These are phyloP conservation scores for Chaetodon trifasciatus DNA, from an alignment of 2,797 vertebrate genomes.

Conservation along the genomic window DNA sequence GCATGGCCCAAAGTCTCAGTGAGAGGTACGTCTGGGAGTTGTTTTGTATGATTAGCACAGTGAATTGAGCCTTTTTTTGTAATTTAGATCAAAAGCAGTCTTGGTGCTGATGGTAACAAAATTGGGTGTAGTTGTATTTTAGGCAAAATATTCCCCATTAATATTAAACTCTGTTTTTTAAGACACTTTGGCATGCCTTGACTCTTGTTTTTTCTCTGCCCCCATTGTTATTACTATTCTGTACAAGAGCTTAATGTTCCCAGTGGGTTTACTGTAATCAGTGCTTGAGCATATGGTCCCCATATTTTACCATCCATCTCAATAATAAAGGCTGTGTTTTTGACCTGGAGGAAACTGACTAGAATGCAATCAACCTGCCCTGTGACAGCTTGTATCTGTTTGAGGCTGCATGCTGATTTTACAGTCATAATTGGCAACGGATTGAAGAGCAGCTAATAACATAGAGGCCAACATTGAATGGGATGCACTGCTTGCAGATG, in stretches of 20 bases:
- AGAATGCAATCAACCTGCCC: slow-evolving; percentile 44
- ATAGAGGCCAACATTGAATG: background rate
- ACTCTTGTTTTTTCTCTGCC: slow-evolving; percentile 22
- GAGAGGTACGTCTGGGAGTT: slow-evolving; percentile 51
- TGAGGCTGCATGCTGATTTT: slow-evolving; percentile 39
- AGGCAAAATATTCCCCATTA: slow-evolving; percentile 10
- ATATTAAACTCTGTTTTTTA: slow-evolving; percentile 40
- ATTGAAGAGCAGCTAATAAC: slow-evolving; percentile 9
- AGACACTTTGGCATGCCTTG: slow-evolving; percentile 20
- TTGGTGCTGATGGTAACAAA: background rate
- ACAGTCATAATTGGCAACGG: slow-evolving; percentile 31
- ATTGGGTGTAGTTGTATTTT: slow-evolving; percentile 26
- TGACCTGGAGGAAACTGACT: slow-evolving; percentile 60
- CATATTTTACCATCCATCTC: slow-evolving; percentile 63
- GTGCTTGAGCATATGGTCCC: slow-evolving; percentile 62
- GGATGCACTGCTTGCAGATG: background rate
- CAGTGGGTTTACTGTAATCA: slow-evolving; percentile 67
- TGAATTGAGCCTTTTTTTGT: slow-evolving; percentile 41
- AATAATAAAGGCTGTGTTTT: slow-evolving; percentile 52
- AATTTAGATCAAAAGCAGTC: slow-evolving; percentile 36
- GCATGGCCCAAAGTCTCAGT: slow-evolving; percentile 48
- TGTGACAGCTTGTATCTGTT: slow-evolving; percentile 47
- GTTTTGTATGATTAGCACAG: slow-evolving; percentile 49
- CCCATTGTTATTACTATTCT: slow-evolving; percentile 51
- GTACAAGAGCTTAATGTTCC: slow-evolving; percentile 51